Percentiles rank a stretch among this genome's conserved stretches.
phyloP scores from a whole-genome alignment of 1,140 invertebrate species.

The Heliconius congener region DNA sequence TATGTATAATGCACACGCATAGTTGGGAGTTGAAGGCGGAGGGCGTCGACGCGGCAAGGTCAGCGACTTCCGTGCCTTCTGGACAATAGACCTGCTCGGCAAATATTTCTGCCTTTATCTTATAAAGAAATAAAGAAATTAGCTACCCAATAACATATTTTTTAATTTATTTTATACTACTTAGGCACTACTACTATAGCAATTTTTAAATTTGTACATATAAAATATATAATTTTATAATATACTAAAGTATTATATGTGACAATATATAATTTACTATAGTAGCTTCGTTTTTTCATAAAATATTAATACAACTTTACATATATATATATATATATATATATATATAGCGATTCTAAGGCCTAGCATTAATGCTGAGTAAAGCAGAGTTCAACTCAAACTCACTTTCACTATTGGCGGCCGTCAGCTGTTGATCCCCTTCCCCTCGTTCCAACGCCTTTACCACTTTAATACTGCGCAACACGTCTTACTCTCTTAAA shows the following conservation, averaged over 20 bases:
- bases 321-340: neutral
- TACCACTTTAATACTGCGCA: conserved; percentile 54
- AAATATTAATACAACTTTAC: neutral
- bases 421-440: conserved; percentile 60
- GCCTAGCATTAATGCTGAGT: conserved; percentile 25
- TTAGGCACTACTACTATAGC: neutral
- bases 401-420: conserved; percentile 77
- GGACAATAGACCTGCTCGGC: conserved; percentile 19
- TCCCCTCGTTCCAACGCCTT: conserved; percentile 36
- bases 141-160: neutral
- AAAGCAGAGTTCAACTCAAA: conserved; percentile 38
- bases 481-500: conserved; percentile 62
- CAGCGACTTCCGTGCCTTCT: conserved; percentile 61
- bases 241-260: neutral
- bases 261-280: neutral
- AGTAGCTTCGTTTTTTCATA: neutral
- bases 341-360: neutral
- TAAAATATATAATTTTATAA: too few relatives aligned
- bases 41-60: conserved; percentile 61
- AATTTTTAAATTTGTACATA: neutral
- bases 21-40: conserved; percentile 43
- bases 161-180: neutral
- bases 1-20: neutral
- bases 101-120: conserved; percentile 2
- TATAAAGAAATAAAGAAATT: neutral